Evolutionary conservation across 2,113 vertebrate species (phyloP).

Genomic region (Poeciliopsis turrubarensis): DNA sequence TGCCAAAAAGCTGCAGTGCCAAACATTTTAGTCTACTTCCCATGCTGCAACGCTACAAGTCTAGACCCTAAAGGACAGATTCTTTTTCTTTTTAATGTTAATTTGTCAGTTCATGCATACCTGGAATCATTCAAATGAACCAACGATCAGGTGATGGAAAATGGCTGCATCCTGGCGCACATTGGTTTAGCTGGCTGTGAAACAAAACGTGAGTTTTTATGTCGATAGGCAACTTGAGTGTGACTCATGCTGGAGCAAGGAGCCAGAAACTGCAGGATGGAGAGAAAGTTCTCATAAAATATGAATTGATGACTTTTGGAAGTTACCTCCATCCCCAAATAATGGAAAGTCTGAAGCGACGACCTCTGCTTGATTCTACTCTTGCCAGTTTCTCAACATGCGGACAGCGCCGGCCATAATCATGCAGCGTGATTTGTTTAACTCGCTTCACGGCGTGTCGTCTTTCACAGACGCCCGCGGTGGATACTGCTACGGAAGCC

Average conservation of each 20-base stretch:
- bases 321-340: conserved; percentile 44
- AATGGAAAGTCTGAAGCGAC: conserved; percentile 51
- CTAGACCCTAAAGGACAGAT: conserved; percentile 9
- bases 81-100: conserved; percentile 4
- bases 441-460: conserved; percentile 26
- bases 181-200: conserved; percentile 38
- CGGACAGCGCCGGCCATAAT: conserved; percentile 34
- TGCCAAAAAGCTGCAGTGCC: conserved; percentile 58
- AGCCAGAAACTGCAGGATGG: conserved; percentile 63
- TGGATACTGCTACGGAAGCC: conserved; percentile 88
- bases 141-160: conserved; percentile 12
- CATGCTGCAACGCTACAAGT: conserved; percentile 35
- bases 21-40: conserved; percentile 65
- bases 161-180: conserved; percentile 31
- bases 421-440: background rate
- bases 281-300: conserved; percentile 47
- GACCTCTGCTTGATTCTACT: conserved; percentile 34
- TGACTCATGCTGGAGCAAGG: conserved; percentile 48
- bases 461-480: conserved; percentile 86
- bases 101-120: conserved; percentile 14
- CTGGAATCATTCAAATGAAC: conserved; percentile 45
- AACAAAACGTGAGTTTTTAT: conserved; percentile 61
- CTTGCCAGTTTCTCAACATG: conserved; percentile 31
- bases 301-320: conserved; percentile 56
- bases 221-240: conserved; percentile 37